Conservation (phyloP, 30 jellyfish, hydroid and myxozoan genomes). For the Turritopsis rubra region DNA sequence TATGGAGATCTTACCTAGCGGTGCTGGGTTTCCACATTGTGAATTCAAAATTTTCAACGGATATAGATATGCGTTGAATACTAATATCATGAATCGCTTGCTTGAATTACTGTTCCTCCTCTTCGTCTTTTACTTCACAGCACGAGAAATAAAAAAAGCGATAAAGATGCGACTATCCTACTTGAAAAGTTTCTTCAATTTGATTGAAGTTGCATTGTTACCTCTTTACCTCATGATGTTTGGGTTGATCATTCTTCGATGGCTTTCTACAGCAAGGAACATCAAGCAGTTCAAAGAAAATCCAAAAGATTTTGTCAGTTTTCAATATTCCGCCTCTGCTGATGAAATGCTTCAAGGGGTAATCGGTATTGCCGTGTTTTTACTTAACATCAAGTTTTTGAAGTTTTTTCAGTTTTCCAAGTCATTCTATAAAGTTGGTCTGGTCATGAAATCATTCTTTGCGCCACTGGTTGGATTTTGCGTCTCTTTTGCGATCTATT, state of each 20-base stretch:
- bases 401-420: constrained; percentile 32
- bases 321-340: constrained; percentile 59
- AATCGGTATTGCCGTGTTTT: constrained; percentile 44
- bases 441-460: constrained; percentile 22
- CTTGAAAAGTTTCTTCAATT: constrained; percentile 49
- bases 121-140: constrained; percentile 41
- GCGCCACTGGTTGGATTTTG: constrained; percentile 38
- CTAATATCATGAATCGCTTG: constrained; percentile 32
- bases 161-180: constrained; percentile 30
- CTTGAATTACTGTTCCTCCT: constrained; percentile 40
- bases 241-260: constrained; percentile 11
- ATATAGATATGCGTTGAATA: constrained; percentile 41
- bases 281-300: constrained; percentile 13
- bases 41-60: constrained; percentile 33
- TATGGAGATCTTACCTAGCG: constrained; percentile 48
- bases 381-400: constrained; percentile 45
- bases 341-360: constrained; percentile 40
- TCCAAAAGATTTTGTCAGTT: constrained; percentile 51
- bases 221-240: constrained; percentile 19
- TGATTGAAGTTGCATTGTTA: constrained; percentile 34
- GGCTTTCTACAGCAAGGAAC: constrained; percentile 16
- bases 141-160: constrained; percentile 41
- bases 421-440: constrained; percentile 24
- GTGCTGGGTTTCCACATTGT: constrained; percentile 50
- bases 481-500: constrained; percentile 30